A percentile compares a stretch with the other conserved stretches of the same genome.
phyloP scores from a whole-genome alignment of 2,797 vertebrate genomes.

The Arnoldichthys spilopterus region DNA sequence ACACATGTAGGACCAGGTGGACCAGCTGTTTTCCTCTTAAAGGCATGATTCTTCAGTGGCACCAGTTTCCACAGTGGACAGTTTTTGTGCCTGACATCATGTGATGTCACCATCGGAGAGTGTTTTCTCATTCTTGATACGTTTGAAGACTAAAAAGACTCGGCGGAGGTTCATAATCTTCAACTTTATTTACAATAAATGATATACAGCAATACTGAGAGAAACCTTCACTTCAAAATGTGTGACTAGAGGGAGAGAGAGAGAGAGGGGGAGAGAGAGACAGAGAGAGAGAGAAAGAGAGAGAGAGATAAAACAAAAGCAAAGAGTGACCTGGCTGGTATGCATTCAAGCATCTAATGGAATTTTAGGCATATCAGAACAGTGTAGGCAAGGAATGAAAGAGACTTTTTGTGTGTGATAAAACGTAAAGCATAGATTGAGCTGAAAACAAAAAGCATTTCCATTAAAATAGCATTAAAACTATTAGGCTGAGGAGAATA shows the following conservation, averaged over 20 bases:
- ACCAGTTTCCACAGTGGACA: slow-evolving; percentile 41
- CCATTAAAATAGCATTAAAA: slow-evolving; percentile 18
- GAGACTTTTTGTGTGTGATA: neutral
- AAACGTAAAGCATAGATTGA: slow-evolving; percentile 1
- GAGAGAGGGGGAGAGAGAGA: neutral
- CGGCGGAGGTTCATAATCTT: neutral
- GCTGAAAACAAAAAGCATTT: neutral
- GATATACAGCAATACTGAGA: neutral
- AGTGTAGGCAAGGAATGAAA: slow-evolving; percentile 7
- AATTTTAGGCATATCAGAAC: slow-evolving; percentile 15
- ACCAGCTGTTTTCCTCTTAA: slow-evolving; percentile 44
- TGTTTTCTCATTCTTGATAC: neutral
- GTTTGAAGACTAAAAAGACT: slow-evolving; percentile 22
- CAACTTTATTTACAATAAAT: neutral
- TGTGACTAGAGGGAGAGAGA: neutral
- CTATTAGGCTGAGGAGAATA: neutral
- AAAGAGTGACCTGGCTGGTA: slow-evolving; percentile 17
- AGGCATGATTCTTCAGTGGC: slow-evolving; percentile 33
- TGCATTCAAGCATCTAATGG: slow-evolving; percentile 33
- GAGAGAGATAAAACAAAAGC: neutral
- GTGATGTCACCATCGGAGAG: neutral
- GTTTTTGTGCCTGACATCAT: slow-evolving; percentile 15
- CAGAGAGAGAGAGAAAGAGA: neutral
- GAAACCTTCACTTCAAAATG: neutral
- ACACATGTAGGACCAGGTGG: slow-evolving; percentile 55